These are phyloP conservation scores for Maniola hyperantus DNA, from an alignment of 2,888 invertebrate species.

Conservation along the genomic window DNA sequence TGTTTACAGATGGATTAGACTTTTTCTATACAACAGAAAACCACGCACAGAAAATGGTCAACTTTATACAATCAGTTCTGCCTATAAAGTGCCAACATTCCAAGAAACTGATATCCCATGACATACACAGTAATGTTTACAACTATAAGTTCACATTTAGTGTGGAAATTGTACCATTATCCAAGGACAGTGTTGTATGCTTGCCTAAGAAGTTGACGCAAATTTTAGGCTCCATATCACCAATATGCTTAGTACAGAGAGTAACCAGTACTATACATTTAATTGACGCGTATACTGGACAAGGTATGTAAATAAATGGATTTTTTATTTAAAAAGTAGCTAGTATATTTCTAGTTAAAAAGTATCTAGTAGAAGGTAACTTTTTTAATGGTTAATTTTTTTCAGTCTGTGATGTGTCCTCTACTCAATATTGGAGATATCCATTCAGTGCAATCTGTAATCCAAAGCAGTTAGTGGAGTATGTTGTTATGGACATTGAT, in stretches of 20 bases:
- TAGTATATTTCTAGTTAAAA: neutral
- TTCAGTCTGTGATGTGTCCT: constrained; percentile 91
- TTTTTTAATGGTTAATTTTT: too few species aligned
- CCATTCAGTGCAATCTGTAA: constrained; percentile 95
- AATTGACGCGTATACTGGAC: constrained; percentile 94
- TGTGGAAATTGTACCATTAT: constrained; percentile 97
- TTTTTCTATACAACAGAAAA: constrained; percentile 96
- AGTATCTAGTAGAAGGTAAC: too few species aligned
- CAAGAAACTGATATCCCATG: constrained; percentile 98
- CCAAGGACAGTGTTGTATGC: constrained; percentile 96
- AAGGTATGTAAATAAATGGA: constrained; percentile 79
- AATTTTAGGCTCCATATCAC: constrained; percentile 92
- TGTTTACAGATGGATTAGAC: constrained; percentile 91
- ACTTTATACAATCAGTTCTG: constrained; percentile 93
- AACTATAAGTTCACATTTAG: constrained; percentile 98
- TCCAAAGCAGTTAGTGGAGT: constrained; percentile 95
- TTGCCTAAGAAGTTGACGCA: constrained; percentile 93
- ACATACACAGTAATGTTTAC: constrained; percentile 97
- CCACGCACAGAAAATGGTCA: constrained; percentile 96
- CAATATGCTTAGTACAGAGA: constrained; percentile 93
- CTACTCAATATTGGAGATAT: constrained; percentile 91
- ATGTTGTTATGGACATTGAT: constrained; percentile 97
- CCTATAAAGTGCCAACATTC: constrained; percentile 95
- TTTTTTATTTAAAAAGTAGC: neutral
- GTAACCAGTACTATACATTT: constrained; percentile 95